Evolutionary conservation across 64 coral and sea anemone genomes (phyloP).

Genomic region (Stichodactyla mertensii): DNA sequence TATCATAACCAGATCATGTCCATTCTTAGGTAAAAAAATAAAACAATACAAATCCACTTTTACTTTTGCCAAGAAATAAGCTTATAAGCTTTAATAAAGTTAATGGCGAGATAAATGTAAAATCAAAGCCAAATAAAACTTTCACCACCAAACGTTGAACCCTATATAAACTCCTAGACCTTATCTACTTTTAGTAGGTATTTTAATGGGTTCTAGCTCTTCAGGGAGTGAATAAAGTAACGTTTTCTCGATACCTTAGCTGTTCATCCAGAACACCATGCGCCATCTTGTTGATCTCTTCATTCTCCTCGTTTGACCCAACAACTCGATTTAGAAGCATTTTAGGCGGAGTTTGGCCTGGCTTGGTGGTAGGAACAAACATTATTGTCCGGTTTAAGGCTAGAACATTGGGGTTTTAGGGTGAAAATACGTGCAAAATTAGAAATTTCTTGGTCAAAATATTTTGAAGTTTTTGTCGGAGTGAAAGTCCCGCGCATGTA

Average conservation of each 20-base stretch:
- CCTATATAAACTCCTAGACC: too few relatives aligned
- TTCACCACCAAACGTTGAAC: too few relatives aligned
- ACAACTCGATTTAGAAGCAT: constrained; percentile 75
- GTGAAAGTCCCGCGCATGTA: background rate
- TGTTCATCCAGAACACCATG: constrained; percentile 79
- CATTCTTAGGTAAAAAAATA: too few relatives aligned
- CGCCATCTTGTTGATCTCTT: constrained; percentile 97
- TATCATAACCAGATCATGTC: too few relatives aligned
- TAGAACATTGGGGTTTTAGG: background rate
- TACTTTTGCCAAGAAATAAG: too few relatives aligned
- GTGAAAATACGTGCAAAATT: background rate
- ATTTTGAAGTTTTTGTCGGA: background rate
- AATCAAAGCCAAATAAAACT: too few relatives aligned
- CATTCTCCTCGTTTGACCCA: constrained; percentile 82
- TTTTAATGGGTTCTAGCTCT: too few relatives aligned
- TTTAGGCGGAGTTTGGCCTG: constrained; percentile 13
- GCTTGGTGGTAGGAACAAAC: background rate
- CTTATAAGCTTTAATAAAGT: too few relatives aligned
- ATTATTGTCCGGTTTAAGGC: background rate
- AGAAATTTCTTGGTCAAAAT: background rate
- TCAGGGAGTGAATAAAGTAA: background rate
- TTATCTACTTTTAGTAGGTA: too few relatives aligned
- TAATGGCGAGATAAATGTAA: too few relatives aligned
- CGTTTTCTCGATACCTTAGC: constrained; percentile 40
- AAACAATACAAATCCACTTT: too few relatives aligned